Conservation (phyloP, 2,888 invertebrate species). For the Ptilodon capucinus region DNA sequence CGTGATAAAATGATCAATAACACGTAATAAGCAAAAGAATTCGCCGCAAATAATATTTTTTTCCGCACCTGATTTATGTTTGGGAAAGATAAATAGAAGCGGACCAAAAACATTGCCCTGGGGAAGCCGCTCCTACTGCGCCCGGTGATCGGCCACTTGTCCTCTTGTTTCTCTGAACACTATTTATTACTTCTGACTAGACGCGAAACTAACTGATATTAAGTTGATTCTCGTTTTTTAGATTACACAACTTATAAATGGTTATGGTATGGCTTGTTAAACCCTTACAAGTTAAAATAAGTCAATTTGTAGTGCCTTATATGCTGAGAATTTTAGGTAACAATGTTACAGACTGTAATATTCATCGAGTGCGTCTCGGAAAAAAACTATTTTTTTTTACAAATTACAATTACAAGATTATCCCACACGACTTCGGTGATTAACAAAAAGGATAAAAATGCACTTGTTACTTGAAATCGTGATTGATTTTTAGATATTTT, state of each 20-base stretch:
- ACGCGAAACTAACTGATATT: slow-evolving; percentile 14
- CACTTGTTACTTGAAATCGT: no score
- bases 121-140: slow-evolving; percentile 26
- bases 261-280: slow-evolving; percentile 17
- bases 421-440: no score
- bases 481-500: no score
- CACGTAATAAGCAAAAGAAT: slow-evolving; percentile 1
- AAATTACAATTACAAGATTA: no score
- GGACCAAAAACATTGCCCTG: slow-evolving; percentile 35
- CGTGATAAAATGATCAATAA: not conserved
- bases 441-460: no score
- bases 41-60: slow-evolving; percentile 17
- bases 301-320: slow-evolving; percentile 10
- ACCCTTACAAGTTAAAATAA: slow-evolving; percentile 1
- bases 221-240: slow-evolving; percentile 16
- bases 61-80: slow-evolving; percentile 23
- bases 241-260: slow-evolving; percentile 10
- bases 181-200: slow-evolving; percentile 28
- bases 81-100: slow-evolving; percentile 28
- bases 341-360: not conserved
- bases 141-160: slow-evolving; percentile 19
- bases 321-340: not conserved
- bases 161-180: slow-evolving; percentile 21
- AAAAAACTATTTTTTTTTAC: not conserved
- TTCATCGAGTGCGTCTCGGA: no score